Conservation (phyloP, 2,888 invertebrate genomes). For the Cepaea hortensis region DNA sequence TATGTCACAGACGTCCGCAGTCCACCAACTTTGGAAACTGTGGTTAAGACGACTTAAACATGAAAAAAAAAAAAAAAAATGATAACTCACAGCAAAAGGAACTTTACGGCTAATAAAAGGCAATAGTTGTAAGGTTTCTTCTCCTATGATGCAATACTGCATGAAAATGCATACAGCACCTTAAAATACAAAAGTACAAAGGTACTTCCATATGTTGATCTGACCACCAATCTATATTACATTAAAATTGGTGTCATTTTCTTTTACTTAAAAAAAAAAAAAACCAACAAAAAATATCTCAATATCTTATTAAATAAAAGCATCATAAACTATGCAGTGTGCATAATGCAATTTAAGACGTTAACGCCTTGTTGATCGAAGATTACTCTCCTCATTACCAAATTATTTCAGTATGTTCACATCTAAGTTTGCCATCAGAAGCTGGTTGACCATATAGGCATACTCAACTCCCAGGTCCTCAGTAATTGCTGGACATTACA, state of each 20-base stretch:
- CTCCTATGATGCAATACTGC: slow-evolving; percentile 37
- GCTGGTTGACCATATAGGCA: neutral
- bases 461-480: neutral
- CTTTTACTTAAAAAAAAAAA: slow-evolving; percentile 12
- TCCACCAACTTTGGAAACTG: slow-evolving; percentile 7
- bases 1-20: slow-evolving; percentile 25
- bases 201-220: slow-evolving; percentile 13
- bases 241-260: neutral
- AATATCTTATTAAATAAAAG: slow-evolving; percentile 11
- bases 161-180: slow-evolving; percentile 24
- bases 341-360: slow-evolving; percentile 5
- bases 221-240: slow-evolving; percentile 8
- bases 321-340: neutral
- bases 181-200: neutral
- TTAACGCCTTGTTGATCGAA: neutral
- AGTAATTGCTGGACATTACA: too few species aligned
- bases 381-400: slow-evolving; percentile 15
- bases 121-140: slow-evolving; percentile 49
- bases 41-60: slow-evolving; percentile 25
- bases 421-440: neutral
- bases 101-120: slow-evolving; percentile 49
- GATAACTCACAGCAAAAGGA: slow-evolving; percentile 43
- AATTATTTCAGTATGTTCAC: slow-evolving; percentile 30
- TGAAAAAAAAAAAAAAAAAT: slow-evolving; percentile 39
- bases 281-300: slow-evolving; percentile 4